Evolutionary conservation across 2,113 vertebrate species (phyloP).

Genomic region (Ictalurus furcatus): DNA sequence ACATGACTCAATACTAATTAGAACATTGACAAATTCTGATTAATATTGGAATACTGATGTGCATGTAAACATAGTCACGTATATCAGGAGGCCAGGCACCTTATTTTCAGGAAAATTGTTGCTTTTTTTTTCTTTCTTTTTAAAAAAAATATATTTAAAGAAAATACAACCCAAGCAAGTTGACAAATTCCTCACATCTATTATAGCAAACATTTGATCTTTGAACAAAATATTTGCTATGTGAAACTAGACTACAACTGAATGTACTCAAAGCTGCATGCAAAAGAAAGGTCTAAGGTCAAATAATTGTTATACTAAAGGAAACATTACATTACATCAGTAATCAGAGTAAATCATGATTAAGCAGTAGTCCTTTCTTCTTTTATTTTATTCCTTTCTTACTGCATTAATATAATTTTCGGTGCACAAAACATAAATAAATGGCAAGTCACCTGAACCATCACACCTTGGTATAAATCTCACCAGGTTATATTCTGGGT

Average conservation of each 20-base stretch:
- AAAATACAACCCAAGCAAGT: background rate
- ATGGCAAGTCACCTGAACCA: background rate
- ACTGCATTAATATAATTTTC: background rate
- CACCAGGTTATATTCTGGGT: background rate
- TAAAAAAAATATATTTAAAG: background rate
- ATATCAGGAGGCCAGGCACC: constrained; percentile 1
- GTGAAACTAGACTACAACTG: background rate
- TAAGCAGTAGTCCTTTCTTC: background rate
- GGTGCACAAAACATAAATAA: background rate
- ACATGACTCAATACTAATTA: too few species aligned
- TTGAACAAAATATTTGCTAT: background rate
- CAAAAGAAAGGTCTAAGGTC: constrained; percentile 5
- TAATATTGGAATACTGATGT: too few species aligned
- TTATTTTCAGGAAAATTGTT: background rate
- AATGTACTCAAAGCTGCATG: constrained; percentile 12
- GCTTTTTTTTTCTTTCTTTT: too few species aligned
- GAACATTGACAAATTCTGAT: too few species aligned
- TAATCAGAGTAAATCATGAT: background rate
- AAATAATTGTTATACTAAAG: background rate
- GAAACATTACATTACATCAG: background rate
- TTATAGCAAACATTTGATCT: background rate
- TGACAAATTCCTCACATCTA: too few species aligned
- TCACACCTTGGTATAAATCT: background rate
- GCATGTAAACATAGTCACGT: background rate
- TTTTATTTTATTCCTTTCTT: background rate